Evolutionary conservation across 2,113 vertebrate genomes (phyloP).

Genomic region (Ifrita kowaldi): DNA sequence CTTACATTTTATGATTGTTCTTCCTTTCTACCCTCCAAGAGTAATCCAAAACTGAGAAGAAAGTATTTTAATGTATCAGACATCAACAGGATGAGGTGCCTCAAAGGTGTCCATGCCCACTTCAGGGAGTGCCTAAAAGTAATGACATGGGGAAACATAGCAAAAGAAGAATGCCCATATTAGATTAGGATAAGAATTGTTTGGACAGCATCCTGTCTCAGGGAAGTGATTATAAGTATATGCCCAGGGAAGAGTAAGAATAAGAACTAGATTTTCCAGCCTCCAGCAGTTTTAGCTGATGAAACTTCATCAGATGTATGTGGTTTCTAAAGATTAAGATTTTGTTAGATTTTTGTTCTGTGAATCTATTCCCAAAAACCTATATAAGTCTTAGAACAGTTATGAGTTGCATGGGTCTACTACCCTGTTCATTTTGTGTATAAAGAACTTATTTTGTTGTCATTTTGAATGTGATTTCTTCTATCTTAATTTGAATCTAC

Average conservation of each 20-base stretch:
- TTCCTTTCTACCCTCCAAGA: neutral
- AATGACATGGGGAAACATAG: neutral
- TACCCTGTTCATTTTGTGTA: neutral
- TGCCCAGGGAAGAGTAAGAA: neutral
- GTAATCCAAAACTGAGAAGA: neutral
- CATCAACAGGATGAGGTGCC: neutral
- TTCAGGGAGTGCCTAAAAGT: neutral
- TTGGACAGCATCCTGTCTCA: neutral
- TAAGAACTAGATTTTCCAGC: neutral
- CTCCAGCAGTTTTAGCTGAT: neutral
- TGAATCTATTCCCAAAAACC: neutral
- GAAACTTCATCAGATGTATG: neutral
- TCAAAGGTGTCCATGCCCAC: neutral
- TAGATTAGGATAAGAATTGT: neutral
- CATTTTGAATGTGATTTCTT: neutral
- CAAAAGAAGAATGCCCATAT: neutral
- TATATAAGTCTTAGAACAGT: neutral
- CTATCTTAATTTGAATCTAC: neutral
- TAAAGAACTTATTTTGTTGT: neutral
- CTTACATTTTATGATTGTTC: neutral
- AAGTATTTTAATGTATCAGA: neutral
- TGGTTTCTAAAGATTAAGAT: neutral
- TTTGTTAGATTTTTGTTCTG: neutral
- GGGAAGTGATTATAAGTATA: neutral
- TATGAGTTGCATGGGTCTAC: neutral